Conservation (phyloP, 2,113 vertebrate genomes). For the Pseudorasbora parva region DNA sequence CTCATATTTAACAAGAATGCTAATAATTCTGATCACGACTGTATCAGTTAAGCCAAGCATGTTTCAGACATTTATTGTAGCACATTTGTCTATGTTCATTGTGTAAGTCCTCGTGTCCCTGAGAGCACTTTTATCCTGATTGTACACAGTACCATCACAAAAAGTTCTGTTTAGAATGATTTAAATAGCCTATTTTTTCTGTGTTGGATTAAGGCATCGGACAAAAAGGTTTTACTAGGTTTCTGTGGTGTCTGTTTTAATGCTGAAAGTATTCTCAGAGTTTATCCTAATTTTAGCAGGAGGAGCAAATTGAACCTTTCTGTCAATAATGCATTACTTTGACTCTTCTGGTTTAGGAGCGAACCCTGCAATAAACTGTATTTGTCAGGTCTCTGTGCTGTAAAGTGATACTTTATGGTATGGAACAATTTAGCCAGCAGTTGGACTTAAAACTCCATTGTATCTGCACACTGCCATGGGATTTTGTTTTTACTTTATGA, state of each 20-base stretch:
- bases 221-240: neutral
- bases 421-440: conserved; percentile 38
- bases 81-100: neutral
- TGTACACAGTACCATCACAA: neutral
- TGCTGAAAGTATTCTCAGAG: neutral
- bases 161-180: conserved; percentile 6
- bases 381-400: conserved; percentile 28
- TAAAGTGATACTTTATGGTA: conserved; percentile 32
- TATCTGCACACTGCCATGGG: conserved; percentile 10
- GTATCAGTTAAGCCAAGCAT: neutral
- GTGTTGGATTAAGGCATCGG: neutral
- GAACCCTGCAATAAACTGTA: neutral
- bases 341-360: conserved; percentile 13
- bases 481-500: conserved; percentile 27
- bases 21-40: too few species aligned
- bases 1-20: too few species aligned
- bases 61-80: neutral
- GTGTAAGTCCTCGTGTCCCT: neutral
- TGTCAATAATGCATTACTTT: conserved; percentile 21
- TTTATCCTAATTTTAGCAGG: conserved; percentile 9
- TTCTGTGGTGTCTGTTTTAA: neutral
- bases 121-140: conserved; percentile 7
- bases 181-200: neutral
- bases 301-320: conserved; percentile 27
- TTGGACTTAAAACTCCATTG: conserved; percentile 22